These are phyloP conservation scores for Myrmecobius fasciatus DNA, from an alignment of 2,113 vertebrate species.

Conservation along the genomic window DNA sequence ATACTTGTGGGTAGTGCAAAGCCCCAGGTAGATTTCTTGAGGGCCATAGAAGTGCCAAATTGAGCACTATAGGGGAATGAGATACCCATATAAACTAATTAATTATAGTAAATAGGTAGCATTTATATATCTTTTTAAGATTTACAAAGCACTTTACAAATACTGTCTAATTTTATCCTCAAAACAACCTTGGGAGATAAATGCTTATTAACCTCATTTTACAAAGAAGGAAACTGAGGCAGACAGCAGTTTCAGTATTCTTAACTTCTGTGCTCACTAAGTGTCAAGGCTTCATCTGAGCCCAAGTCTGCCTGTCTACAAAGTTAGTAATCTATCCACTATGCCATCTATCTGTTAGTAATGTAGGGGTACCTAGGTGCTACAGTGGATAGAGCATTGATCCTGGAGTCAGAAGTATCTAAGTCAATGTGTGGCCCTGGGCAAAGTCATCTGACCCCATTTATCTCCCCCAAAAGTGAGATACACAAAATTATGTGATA, in stretches of 20 bases:
- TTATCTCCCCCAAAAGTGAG: background rate
- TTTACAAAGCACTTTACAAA: background rate
- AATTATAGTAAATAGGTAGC: background rate
- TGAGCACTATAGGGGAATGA: background rate
- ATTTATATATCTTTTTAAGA: background rate
- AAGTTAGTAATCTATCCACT: background rate
- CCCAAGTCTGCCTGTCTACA: background rate
- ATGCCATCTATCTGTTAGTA: background rate
- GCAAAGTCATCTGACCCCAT: background rate
- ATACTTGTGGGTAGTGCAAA: background rate
- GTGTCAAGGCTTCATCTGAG: background rate
- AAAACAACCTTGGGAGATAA: background rate
- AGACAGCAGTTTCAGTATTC: background rate
- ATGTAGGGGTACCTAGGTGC: background rate
- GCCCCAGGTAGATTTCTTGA: too few relatives aligned
- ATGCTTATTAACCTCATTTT: background rate
- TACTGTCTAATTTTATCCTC: background rate
- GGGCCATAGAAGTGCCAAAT: background rate
- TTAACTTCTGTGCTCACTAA: background rate
- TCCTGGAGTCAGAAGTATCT: background rate
- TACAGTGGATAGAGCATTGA: background rate
- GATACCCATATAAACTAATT: background rate
- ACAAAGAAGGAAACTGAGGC: background rate
- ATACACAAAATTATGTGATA: background rate
- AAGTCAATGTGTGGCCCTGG: background rate